A percentile compares a stretch with the other conserved stretches of the same genome.
phyloP scores from a whole-genome alignment of 2,113 vertebrate species.

The Picathartes gymnocephalus region DNA sequence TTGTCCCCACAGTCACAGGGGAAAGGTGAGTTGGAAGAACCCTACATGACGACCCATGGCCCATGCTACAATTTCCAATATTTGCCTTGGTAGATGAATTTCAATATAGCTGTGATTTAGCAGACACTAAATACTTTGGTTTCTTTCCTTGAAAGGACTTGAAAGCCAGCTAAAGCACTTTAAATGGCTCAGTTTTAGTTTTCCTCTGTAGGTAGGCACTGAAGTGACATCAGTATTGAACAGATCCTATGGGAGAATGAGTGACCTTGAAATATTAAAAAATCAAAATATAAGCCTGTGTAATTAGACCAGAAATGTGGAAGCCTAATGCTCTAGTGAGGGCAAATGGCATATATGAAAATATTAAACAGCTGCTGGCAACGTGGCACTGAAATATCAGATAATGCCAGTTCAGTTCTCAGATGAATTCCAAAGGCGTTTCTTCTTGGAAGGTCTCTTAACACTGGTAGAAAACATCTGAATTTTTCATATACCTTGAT shows the following conservation, averaged over 20 bases:
- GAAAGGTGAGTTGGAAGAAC: neutral
- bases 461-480: neutral
- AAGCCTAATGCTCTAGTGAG: neutral
- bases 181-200: neutral
- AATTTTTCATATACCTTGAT: slow-evolving; percentile 44
- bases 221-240: neutral
- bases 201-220: neutral
- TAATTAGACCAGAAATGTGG: neutral
- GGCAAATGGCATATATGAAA: slow-evolving; percentile 1
- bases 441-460: slow-evolving; percentile 8
- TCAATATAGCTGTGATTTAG: neutral
- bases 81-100: neutral
- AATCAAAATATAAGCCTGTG: neutral
- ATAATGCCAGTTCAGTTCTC: slow-evolving; percentile 22
- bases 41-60: neutral
- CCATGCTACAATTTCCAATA: neutral
- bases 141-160: neutral
- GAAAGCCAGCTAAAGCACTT: neutral
- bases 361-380: slow-evolving; percentile 35
- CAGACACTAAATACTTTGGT: neutral
- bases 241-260: neutral
- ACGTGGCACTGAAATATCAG: neutral
- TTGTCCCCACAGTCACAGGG: neutral
- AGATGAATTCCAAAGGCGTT: slow-evolving; percentile 15
- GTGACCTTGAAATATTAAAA: slow-evolving; percentile 31